Evolutionary conservation across 2,888 invertebrate species (phyloP), one percentile per base, ranked within the genome.

Genomic region (Polietes domitor): DNA sequence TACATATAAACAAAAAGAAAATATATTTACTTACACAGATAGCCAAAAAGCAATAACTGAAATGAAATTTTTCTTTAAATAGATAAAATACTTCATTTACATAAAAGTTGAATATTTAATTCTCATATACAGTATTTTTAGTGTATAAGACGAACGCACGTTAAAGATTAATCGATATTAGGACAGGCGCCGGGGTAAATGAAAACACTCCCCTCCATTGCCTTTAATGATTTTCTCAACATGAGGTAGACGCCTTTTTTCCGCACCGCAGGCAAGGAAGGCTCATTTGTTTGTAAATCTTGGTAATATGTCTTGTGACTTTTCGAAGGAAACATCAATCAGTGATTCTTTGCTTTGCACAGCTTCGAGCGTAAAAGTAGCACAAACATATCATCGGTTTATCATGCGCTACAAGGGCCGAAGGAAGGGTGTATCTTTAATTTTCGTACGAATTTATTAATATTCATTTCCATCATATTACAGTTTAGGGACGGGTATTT

Each of bases 261-360:
- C 65, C 28, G n/a, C 37, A 17, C 65, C n/a, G 41, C 21, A 17
- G 65, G 37, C 65, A 9, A 28, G 17, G 58, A 28, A 19, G 19
- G 32, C 21, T 19, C 37, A 65, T 65, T 65, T 65, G 65, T 65
- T 65, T 65, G 37, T 7, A 65, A 65, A 65, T 65, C 65, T 19
- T 41, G 17, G 65, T 37, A 32, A 41, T 65, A 65, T 37, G 37
- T 41, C 65, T 65, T 65, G 2, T 65, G 65, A 65, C 65, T 63
- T 17, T 21, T 53, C 19, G 19, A 21, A 53, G 53, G 53, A 53
- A 53, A 21, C 53, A 53, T 53, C 32, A 63, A 32, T 63, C 17
- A 63, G 2, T 9, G 28, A 63, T 32, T 32, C 17, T 9, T 17
- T 37, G 5, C 53, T 5, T 10, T 19, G 3, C 21, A 37, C 37